Evolutionary conservation across 2,113 vertebrate species (phyloP), one percentile per base, ranked within the genome.

Genomic region (Dicrurus megarhynchus): DNA sequence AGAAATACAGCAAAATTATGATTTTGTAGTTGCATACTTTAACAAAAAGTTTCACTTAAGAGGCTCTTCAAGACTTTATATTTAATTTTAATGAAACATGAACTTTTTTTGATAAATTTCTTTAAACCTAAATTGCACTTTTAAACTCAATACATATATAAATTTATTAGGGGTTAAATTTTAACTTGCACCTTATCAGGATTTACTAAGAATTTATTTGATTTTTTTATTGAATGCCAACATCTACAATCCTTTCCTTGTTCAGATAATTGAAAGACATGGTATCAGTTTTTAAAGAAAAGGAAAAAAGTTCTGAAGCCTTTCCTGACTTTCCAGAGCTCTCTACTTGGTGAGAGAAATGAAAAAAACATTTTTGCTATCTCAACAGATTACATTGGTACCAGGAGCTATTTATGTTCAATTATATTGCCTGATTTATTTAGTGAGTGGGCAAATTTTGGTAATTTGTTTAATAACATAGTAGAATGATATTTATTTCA

Each of bases 381-480:
- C 59, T 76, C 78, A 88, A 90, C n/a, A 88, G 46, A 90, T 94
- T 65, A 69, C 9, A 7, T 24, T 79, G 16, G 8, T 76, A 57
- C 28, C 35, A 77, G 67, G 47, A 96, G 53, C 42, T 92, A 80
- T 83, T 93, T 85, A 69, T 73, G 23, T 61, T 80, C 71, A 86
- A 83, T 96, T 95, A 92, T 57, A 79, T 10, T 33, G 32, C 28
- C 37, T 69, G 28, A 85, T 90, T 89, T 93, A 93, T 91, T 93
- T 82, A 91, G 57, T 35, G 37, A 90, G 78, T 83, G 57, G 49
- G 32, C 24, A 95, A 44, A 90, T 82, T 90, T 90, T 64, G 12
- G 35, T 87, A 94, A 84, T 94, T 89, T 93, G 60, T 83, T 93
- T 90, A 94, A 95, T 93, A 91, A 53, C 37, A 85, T 21, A 41